Evolutionary conservation across 2,888 invertebrate genomes (phyloP).

Genomic region (Acanthococcus lagerstroemiae): DNA sequence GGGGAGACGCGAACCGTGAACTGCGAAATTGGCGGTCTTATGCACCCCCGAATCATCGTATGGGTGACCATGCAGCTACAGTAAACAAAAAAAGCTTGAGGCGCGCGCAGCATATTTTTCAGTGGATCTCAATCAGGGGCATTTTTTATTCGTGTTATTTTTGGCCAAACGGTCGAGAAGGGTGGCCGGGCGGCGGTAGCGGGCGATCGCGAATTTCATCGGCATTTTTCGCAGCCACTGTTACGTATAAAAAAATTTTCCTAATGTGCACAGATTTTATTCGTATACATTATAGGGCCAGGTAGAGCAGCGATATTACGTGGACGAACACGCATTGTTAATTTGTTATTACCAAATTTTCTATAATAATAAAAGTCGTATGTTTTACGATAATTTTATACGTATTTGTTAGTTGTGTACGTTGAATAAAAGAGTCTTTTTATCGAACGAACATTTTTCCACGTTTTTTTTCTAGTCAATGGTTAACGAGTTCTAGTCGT

Average conservation of each 20-base stretch:
- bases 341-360: not conserved
- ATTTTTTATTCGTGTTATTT: not conserved
- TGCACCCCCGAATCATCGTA: conserved; percentile 54
- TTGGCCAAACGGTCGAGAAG: too few species aligned
- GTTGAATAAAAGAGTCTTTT: too few species aligned
- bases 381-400: not conserved
- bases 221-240: too few species aligned
- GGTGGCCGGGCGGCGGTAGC: too few species aligned
- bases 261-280: too few species aligned
- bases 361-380: not conserved
- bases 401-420: too few species aligned
- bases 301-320: too few species aligned
- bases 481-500: too few species aligned
- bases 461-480: not conserved
- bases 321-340: not conserved
- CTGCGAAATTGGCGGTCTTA: conserved; percentile 61
- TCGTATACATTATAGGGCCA: too few species aligned
- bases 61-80: conserved; percentile 55
- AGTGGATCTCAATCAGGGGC: conserved; percentile 14
- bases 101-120: not conserved
- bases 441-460: not conserved
- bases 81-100: conserved; percentile 39
- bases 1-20: conserved; percentile 60
- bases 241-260: too few species aligned
- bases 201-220: too few species aligned